A percentile compares a stretch with the other conserved stretches of the same genome.
phyloP scores from a whole-genome alignment of 2,888 invertebrate genomes.

The Sinelater perroti region DNA sequence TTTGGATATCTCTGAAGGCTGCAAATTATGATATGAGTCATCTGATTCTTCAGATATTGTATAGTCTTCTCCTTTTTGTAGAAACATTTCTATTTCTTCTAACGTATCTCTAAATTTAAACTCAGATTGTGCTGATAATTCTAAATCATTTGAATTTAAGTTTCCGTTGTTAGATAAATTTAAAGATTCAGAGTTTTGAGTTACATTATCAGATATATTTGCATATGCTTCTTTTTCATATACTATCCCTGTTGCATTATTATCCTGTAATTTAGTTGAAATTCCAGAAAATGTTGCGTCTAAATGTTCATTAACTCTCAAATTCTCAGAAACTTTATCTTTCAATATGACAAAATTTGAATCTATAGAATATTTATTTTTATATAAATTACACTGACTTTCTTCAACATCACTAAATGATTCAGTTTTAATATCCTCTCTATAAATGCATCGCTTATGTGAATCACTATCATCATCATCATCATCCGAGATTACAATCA shows the following conservation, averaged over 20 bases:
- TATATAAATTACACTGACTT: neutral
- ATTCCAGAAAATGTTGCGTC: neutral
- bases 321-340: neutral
- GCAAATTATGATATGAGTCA: neutral
- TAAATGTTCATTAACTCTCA: neutral
- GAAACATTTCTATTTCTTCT: slow-evolving; percentile 30
- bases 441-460: neutral
- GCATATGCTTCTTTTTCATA: neutral
- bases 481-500: neutral
- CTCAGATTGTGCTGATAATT: neutral
- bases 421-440: neutral
- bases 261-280: neutral
- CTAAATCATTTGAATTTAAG: neutral
- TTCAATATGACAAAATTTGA: neutral
- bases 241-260: neutral
- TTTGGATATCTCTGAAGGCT: neutral
- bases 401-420: neutral
- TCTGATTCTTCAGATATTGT: neutral
- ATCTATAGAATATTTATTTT: neutral
- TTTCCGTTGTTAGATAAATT: neutral
- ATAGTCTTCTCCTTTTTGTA: neutral
- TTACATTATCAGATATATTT: neutral
- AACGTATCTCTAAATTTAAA: slow-evolving; percentile 22
- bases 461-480: neutral
- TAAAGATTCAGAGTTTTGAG: neutral